phyloP scores from a whole-genome alignment of 2,113 vertebrate species.

The Crotalus viridis region DNA sequence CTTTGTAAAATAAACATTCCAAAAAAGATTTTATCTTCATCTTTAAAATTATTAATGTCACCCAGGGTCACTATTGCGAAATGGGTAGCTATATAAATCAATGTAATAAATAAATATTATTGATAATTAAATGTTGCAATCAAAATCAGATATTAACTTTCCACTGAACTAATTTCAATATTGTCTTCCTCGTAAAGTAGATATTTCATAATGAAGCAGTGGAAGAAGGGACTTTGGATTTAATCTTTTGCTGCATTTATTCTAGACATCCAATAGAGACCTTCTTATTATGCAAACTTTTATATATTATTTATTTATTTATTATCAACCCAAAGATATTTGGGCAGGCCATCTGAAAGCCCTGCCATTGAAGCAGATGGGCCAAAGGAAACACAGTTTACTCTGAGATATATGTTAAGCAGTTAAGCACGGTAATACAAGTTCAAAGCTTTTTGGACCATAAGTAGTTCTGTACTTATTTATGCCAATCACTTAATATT shows the following conservation, averaged over 20 bases:
- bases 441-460: neutral
- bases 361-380: neutral
- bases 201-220: neutral
- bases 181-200: neutral
- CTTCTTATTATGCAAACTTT: neutral
- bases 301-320: neutral
- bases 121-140: neutral
- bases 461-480: neutral
- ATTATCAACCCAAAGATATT: neutral
- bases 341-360: neutral
- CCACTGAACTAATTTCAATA: neutral
- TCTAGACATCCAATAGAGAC: neutral
- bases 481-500: neutral
- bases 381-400: neutral
- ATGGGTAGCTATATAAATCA: neutral
- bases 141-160: neutral
- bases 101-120: neutral
- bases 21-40: neutral
- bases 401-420: neutral
- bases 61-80: neutral
- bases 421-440: neutral
- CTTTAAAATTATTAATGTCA: neutral
- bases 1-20: neutral
- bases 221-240: neutral
- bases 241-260: neutral